Conservation (phyloP, 2,888 invertebrate species). For the Spilarctia lutea region DNA sequence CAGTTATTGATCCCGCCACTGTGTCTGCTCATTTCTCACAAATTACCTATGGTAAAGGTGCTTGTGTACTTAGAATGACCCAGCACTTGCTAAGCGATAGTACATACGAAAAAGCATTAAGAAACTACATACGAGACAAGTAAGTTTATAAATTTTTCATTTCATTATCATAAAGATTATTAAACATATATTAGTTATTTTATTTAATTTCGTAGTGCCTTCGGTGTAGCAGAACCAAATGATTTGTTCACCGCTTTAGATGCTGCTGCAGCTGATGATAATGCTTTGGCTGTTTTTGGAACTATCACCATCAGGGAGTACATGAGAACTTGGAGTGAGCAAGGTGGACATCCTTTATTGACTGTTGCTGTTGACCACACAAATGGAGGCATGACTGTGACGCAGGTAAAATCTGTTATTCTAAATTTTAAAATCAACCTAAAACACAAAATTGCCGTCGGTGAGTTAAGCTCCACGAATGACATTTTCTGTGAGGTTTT, state of each 20-base stretch:
- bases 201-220: slow-evolving; percentile 59
- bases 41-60: slow-evolving; percentile 90
- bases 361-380: slow-evolving; percentile 77
- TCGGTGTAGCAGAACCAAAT: slow-evolving; percentile 78
- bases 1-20: slow-evolving; percentile 74
- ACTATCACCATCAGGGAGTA: slow-evolving; percentile 75
- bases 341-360: slow-evolving; percentile 87
- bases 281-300: slow-evolving; percentile 63
- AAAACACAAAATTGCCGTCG: neutral
- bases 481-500: no score
- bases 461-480: neutral
- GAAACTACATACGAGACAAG: neutral
- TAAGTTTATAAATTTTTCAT: neutral
- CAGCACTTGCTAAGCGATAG: slow-evolving; percentile 85
- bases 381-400: slow-evolving; percentile 68
- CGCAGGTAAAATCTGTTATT: slow-evolving; percentile 71
- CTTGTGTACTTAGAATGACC: slow-evolving; percentile 89
- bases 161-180: no score
- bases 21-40: slow-evolving; percentile 88
- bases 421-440: neutral
- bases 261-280: slow-evolving; percentile 64
- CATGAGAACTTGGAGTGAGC: slow-evolving; percentile 87
- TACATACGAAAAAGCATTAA: slow-evolving; percentile 10
- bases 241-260: slow-evolving; percentile 83
- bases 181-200: neutral